A percentile compares a stretch with the other conserved stretches of the same genome.
Evolutionary conservation across 1,140 invertebrate genomes (phyloP).

Genomic region (Aphidius ervi): DNA sequence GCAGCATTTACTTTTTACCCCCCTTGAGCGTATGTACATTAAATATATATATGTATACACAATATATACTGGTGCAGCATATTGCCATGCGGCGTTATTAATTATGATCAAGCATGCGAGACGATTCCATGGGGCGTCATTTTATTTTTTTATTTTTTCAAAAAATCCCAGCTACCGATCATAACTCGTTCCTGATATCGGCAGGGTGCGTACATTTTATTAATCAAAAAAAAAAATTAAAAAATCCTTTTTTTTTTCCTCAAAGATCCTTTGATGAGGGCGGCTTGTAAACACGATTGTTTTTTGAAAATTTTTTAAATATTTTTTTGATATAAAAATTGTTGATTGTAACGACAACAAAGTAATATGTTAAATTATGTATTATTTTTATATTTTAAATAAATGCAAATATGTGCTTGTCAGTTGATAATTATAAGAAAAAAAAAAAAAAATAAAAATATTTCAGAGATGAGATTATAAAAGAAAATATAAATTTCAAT

Average conservation of each 20-base stretch:
- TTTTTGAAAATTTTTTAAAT: too few relatives aligned
- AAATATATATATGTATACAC: neutral
- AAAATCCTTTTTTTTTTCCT: neutral
- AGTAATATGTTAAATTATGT: too few relatives aligned
- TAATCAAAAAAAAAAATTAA: slow-evolving; percentile 4
- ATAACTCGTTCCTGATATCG: slow-evolving; percentile 36
- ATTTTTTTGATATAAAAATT: too few relatives aligned
- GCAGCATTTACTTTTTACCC: slow-evolving; percentile 22
- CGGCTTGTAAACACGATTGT: slow-evolving; percentile 29
- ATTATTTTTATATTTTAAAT: too few relatives aligned
- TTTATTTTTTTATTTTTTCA: slow-evolving; percentile 9
- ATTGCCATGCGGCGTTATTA: slow-evolving; percentile 40
- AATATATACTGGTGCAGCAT: slow-evolving; percentile 5
- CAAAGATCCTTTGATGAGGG: slow-evolving; percentile 9
- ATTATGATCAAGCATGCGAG: slow-evolving; percentile 53
- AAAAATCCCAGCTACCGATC: slow-evolving; percentile 33
- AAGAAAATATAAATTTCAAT: too few relatives aligned
- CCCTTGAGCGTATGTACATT: neutral
- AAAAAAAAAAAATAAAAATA: too few relatives aligned
- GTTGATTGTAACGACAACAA: too few relatives aligned
- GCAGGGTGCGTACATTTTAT: slow-evolving; percentile 18
- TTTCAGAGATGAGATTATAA: too few relatives aligned
- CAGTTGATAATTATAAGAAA: too few relatives aligned
- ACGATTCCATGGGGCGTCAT: slow-evolving; percentile 35
- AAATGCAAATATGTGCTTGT: too few relatives aligned